A percentile compares a stretch with the other conserved stretches of the same genome.
phyloP scores from a whole-genome alignment of 2,797 vertebrate species.

The Clarias platycephalus region DNA sequence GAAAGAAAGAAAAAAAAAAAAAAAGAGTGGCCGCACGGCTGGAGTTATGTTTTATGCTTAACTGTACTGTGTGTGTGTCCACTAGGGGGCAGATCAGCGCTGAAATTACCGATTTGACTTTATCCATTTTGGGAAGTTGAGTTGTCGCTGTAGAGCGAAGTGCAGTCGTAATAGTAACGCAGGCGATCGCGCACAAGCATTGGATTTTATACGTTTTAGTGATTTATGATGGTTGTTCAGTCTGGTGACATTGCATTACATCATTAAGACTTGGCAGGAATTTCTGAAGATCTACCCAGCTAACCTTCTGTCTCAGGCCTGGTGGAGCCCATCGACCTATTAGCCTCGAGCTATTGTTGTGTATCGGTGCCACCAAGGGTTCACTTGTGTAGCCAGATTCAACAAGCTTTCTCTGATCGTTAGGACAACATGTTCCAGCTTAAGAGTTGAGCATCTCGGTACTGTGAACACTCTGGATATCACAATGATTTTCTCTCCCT shows the following conservation, averaged over 20 bases:
- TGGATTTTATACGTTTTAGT: not conserved
- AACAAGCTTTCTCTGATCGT: not conserved
- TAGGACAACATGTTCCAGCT: not conserved
- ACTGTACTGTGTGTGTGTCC: not conserved
- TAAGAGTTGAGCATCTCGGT: not conserved
- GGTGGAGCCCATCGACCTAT: not conserved
- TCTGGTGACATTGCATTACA: not conserved
- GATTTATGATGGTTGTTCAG: not conserved
- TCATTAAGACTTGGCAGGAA: not conserved
- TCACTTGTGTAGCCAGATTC: not conserved
- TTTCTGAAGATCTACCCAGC: not conserved
- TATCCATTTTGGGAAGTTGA: too few species aligned
- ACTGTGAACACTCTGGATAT: not conserved
- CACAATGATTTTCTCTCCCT: not conserved
- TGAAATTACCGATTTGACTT: not conserved
- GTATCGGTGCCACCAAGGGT: slow-evolving; percentile 8
- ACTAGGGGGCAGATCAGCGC: not conserved
- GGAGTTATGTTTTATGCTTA: not conserved
- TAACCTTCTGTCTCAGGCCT: too few species aligned
- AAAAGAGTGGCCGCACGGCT: not conserved
- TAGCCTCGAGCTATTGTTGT: not conserved
- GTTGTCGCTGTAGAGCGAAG: not conserved
- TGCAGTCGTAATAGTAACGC: not conserved
- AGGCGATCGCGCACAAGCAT: not conserved
- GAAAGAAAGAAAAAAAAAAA: too few species aligned